A percentile compares a stretch with the other conserved stretches of the same genome.
phyloP scores from a whole-genome alignment of 2,888 invertebrate species.

The Drosophila diplacantha region DNA sequence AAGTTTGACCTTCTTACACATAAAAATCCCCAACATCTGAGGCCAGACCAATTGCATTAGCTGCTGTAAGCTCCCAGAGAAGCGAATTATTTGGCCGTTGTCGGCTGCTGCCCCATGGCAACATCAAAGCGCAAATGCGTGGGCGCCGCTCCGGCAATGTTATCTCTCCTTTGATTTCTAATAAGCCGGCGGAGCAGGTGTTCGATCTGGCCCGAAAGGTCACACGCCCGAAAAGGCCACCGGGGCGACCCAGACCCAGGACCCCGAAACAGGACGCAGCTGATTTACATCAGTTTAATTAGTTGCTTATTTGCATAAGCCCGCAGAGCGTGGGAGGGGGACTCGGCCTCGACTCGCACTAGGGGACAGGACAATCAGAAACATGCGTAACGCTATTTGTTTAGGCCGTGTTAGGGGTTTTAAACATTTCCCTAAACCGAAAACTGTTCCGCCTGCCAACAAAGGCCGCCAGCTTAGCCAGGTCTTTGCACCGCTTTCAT shows the following conservation, averaged over 20 bases:
- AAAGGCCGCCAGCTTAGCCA: constrained; percentile 26
- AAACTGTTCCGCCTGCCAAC: constrained; percentile 25
- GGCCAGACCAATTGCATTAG: constrained; percentile 19
- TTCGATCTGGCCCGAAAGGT: constrained; percentile 39
- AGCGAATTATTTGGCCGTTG: constrained; percentile 20
- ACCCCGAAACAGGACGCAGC: constrained; percentile 29
- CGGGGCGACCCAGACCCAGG: neutral
- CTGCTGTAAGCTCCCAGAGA: constrained; percentile 17
- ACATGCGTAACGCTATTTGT: constrained; percentile 62
- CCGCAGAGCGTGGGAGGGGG: constrained; percentile 17
- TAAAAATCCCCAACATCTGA: constrained; percentile 19
- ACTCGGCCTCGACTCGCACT: constrained; percentile 1
- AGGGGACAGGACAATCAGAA: constrained; percentile 44
- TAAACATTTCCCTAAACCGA: constrained; percentile 29
- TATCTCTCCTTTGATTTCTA: constrained; percentile 35
- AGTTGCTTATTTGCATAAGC: constrained; percentile 61
- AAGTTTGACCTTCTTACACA: constrained; percentile 1
- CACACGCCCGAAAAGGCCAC: constrained; percentile 32
- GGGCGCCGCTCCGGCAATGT: constrained; percentile 11
- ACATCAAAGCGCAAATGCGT: constrained; percentile 31
- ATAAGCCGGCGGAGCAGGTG: constrained; percentile 48
- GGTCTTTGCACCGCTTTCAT: constrained; percentile 36
- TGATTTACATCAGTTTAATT: constrained; percentile 65
- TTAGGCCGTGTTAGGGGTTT: constrained; percentile 46
- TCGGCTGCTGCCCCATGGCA: constrained; percentile 19